Conservation (phyloP, 2,888 invertebrate genomes). For the Caenorhabditis wallacei region DNA sequence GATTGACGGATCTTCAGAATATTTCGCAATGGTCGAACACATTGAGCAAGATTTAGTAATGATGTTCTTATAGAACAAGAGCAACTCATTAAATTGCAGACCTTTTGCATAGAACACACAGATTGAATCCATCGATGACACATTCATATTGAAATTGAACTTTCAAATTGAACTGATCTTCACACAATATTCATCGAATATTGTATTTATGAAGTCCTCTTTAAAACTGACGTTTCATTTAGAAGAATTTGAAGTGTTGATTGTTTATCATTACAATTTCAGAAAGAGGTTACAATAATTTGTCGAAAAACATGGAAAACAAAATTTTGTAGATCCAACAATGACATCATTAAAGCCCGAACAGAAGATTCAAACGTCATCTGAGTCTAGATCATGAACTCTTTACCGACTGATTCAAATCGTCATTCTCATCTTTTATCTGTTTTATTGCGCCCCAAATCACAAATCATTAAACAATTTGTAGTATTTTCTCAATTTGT, state of each 20-base stretch:
- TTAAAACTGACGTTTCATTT: background rate
- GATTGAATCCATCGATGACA: no score
- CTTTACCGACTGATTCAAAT: conserved; percentile 15
- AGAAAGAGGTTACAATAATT: conserved; percentile 31
- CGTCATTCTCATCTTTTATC: conserved; percentile 26
- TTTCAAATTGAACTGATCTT: no score
- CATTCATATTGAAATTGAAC: no score
- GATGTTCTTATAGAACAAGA: no score
- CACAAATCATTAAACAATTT: conserved; percentile 24
- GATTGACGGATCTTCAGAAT: no score
- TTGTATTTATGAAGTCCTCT: background rate
- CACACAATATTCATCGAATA: no score
- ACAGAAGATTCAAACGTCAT: conserved; percentile 27
- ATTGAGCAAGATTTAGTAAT: no score
- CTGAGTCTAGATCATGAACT: conserved; percentile 28
- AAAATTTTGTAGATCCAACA: conserved; percentile 26
- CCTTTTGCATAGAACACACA: no score
- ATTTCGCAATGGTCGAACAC: no score
- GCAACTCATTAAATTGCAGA: no score
- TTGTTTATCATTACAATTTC: conserved; percentile 33
- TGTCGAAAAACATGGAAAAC: conserved; percentile 29
- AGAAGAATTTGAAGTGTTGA: conserved; percentile 25
- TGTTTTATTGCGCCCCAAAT: background rate
- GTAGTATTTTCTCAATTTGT: conserved; percentile 37
- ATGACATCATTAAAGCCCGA: conserved; percentile 37